phyloP scores from a whole-genome alignment of 2,797 vertebrate species.

The Darevskia nairensis region DNA sequence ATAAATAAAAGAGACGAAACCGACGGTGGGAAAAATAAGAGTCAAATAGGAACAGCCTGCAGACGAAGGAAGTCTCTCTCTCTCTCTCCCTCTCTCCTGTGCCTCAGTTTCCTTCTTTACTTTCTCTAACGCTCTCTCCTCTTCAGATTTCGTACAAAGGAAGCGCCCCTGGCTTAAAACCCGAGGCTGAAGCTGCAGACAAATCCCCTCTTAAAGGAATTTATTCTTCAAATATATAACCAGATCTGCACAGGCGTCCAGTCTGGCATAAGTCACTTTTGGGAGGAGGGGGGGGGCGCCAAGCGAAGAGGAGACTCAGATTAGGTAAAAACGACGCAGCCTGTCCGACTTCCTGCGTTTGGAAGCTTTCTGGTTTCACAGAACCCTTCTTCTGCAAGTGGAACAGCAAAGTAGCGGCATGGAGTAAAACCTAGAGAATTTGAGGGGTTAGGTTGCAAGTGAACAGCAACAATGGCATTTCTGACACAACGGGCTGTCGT shows the following conservation, averaged over 20 bases:
- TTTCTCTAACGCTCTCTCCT: constrained; percentile 6
- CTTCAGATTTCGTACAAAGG: constrained; percentile 48
- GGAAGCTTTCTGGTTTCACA: neutral
- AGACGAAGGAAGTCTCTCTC: constrained; percentile 23
- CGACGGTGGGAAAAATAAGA: constrained; percentile 58
- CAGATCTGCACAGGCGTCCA: constrained; percentile 30
- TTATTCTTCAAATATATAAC: constrained; percentile 29
- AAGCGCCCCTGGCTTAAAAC: constrained; percentile 57
- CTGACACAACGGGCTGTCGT: neutral
- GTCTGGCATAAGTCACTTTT: neutral
- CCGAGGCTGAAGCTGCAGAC: constrained; percentile 63
- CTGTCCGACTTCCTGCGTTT: neutral
- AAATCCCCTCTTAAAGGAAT: constrained; percentile 50
- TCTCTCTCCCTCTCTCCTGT: neutral
- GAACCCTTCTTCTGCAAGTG: neutral
- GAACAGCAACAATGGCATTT: neutral
- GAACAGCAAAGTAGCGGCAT: neutral
- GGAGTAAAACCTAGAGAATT: neutral
- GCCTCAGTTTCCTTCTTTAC: constrained; percentile 56
- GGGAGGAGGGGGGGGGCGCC: neutral
- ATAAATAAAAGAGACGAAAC: constrained; percentile 71
- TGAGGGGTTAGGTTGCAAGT: neutral
- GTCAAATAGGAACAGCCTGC: constrained; percentile 45
- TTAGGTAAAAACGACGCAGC: neutral
- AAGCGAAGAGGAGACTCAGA: neutral